These are phyloP conservation scores for Platycercus adscitus DNA, from an alignment of 2,113 vertebrate species.

Conservation along the genomic window DNA sequence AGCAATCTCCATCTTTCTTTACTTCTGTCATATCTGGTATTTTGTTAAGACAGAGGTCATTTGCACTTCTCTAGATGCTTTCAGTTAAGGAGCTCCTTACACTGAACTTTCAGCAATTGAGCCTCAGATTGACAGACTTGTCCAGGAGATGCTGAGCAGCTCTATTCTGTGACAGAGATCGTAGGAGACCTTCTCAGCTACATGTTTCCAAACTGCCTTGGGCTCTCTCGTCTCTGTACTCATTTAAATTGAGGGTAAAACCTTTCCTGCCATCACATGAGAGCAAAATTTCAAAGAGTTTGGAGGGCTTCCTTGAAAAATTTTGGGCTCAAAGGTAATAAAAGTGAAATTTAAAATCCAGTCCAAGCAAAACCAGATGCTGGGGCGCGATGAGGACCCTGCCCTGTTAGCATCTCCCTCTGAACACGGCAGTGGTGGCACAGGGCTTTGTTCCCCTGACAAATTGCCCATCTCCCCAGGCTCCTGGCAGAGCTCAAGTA, in stretches of 20 bases:
- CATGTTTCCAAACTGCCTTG: background rate
- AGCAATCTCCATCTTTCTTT: background rate
- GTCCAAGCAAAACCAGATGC: background rate
- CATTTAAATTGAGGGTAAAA: background rate
- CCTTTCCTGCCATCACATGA: background rate
- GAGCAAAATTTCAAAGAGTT: background rate
- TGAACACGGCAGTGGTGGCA: background rate
- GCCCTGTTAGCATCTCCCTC: background rate
- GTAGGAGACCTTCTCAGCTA: background rate
- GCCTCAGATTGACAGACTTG: background rate
- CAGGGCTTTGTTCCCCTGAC: background rate
- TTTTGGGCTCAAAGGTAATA: background rate
- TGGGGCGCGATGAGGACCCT: background rate
- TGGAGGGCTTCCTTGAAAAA: background rate
- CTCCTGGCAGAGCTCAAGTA: background rate
- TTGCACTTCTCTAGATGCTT: background rate
- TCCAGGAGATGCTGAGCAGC: background rate
- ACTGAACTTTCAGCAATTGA: accelerated
- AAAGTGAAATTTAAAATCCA: background rate
- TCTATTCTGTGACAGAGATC: background rate
- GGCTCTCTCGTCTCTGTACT: background rate
- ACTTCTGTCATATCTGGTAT: background rate
- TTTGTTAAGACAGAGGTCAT: background rate
- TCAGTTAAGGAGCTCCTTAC: background rate
- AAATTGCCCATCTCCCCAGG: background rate